A percentile compares a stretch with the other conserved stretches of the same genome.
Evolutionary conservation across 1,140 invertebrate genomes (phyloP).

Genomic region (Teleopsis dalmanni): DNA sequence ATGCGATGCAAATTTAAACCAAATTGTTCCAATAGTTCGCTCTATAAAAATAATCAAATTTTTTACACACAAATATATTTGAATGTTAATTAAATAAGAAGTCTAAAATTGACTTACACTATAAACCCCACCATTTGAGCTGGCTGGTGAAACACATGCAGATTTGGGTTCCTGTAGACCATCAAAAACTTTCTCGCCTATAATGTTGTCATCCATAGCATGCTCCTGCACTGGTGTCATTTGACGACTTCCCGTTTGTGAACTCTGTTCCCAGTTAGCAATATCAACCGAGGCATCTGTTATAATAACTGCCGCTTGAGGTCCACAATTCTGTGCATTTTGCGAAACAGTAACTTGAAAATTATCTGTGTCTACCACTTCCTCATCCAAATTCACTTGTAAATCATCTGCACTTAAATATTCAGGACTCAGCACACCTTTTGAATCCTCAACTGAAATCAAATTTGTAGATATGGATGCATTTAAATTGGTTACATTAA

Average conservation of each 20-base stretch:
- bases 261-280: conserved; percentile 42
- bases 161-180: conserved; percentile 47
- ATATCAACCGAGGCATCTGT: conserved; percentile 60
- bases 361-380: not conserved
- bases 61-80: not conserved
- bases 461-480: conserved; percentile 2
- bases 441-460: conserved; percentile 7
- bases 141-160: conserved; percentile 67
- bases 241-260: conserved; percentile 26
- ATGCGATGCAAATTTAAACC: conserved; percentile 88
- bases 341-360: not conserved
- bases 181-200: conserved; percentile 23
- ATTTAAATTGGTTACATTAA: conserved; percentile 13
- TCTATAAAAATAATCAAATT: conserved; percentile 45
- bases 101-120: conserved; percentile 53
- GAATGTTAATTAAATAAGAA: not conserved
- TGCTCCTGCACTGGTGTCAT: conserved; percentile 35
- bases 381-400: conserved; percentile 24
- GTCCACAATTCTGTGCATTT: not conserved
- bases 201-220: conserved; percentile 1
- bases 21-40: conserved; percentile 77
- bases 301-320: conserved; percentile 51
- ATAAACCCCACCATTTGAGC: conserved; percentile 80
- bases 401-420: conserved; percentile 38
- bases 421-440: conserved; percentile 33